Base-by-base conservation (phyloP, 2,113 vertebrate genomes). In the Eurystomus gularis region DNA sequence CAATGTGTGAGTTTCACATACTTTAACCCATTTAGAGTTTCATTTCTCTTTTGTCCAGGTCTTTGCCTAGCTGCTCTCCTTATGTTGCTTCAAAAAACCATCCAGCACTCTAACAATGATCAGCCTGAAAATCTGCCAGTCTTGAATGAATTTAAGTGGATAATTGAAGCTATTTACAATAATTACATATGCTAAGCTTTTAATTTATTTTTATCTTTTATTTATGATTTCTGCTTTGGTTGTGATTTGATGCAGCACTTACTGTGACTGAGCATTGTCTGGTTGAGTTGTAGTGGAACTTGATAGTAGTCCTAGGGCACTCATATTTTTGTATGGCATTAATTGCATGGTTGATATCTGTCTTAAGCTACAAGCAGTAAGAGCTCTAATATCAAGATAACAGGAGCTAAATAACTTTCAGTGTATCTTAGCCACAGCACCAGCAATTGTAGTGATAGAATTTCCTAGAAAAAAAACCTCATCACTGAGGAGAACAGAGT, bases 141-240 rank as follows among this genome's bases (percentile, higher is more conserved):
- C 75, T 60, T 75, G 29, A 90, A 95, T 85, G 57, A 84, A 79
- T 84, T 35, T 83, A 95, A 88, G 70, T 58, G 93, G 79, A 68
- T 95, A 61, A 48, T 90, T 87, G 70, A 91, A 96, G 51, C 85
- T 82, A 60, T 90, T 93, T 77, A 33, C 0, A 26, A 71, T 88
- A 91, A 92, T 73, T 95, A 46, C 13, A 52, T 73, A 88, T 86
- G 83, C 75, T 79, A 82, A 78, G 85, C 66, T 93, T 91, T 91
- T 94, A 82, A 95, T 92, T 94, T 95, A 90, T 94, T 96, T 93
- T 91, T 95, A 70, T 94, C 60, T 76, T 95, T 89, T 66, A 81
- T 95, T 94, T 90, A 37, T 94, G 81, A 76, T 86, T 88, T 94
- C 40, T 90, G 70, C 44, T 92, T 94, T 91, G 83, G 64, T 11